Percentiles rank a stretch among this genome's conserved stretches.
Conservation (phyloP, 2,113 vertebrate species). For the Mellivora capensis region DNA sequence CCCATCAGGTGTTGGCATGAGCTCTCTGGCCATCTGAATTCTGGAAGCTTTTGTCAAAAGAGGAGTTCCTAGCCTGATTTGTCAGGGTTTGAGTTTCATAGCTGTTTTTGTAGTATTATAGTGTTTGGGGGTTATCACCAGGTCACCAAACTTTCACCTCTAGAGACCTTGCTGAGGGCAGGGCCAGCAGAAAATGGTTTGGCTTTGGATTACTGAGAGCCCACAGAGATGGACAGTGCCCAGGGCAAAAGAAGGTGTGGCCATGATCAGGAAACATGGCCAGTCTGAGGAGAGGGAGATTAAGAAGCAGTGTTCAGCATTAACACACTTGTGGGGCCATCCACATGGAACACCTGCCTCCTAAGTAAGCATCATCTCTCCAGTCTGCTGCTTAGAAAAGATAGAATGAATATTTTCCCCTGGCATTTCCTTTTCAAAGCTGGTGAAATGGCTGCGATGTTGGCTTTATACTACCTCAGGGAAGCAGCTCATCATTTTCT, state of each 20-base stretch:
- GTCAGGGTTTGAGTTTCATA: neutral
- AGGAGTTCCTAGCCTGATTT: neutral
- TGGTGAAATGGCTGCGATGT: slow-evolving; percentile 19
- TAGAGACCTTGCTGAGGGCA: neutral
- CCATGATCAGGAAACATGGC: neutral
- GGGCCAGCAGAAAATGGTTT: neutral
- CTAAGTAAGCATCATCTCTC: neutral
- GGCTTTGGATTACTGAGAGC: neutral
- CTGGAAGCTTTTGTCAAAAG: slow-evolving; percentile 16
- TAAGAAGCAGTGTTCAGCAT: neutral
- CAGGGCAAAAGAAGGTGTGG: neutral
- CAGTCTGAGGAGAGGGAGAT: neutral
- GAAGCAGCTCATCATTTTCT: slow-evolving; percentile 68
- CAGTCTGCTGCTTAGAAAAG: slow-evolving; percentile 46
- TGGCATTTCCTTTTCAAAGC: slow-evolving; percentile 23
- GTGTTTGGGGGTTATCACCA: neutral
- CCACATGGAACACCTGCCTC: neutral
- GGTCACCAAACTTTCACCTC: neutral
- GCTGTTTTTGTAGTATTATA: neutral
- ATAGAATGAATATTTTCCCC: slow-evolving; percentile 36
- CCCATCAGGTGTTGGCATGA: neutral
- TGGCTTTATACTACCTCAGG: slow-evolving; percentile 4
- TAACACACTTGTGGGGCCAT: neutral
- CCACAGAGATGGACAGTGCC: neutral
- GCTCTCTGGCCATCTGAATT: neutral